Evolutionary conservation across 1,140 invertebrate genomes (phyloP), one percentile per base, ranked within the genome.

Genomic region (Doryteuthis pealeii): DNA sequence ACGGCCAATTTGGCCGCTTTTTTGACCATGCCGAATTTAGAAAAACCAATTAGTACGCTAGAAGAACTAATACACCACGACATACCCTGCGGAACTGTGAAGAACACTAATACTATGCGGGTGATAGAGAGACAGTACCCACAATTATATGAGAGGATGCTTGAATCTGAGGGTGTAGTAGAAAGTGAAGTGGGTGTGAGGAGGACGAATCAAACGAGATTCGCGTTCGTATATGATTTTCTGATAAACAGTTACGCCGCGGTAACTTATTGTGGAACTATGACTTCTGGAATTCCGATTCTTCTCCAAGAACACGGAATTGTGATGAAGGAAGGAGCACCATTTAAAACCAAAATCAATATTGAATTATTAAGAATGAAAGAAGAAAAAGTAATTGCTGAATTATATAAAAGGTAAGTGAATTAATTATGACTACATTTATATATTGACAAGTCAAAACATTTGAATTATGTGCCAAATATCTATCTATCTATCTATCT

Each of bases 1-100:
- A 87, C 86, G 5, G 86, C 85, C 32, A 87, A 87, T 74, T 82
- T 87, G 82, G 86, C 85, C 0, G 85, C 85, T 58, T 87, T 87
- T 72, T 75, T 87, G 35, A 87, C 86, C 26, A 85, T 81, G 28
- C 83, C 82, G 75, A 83, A 82, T 74, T 71, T 85, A 35, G 82
- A 81, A 68, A 73, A 83, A 22, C 82, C 84, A 5, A 76, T 86
- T 30, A 76, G 82, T 26, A 80, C 82, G n/a, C 80, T 85, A 31
- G 84, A 86, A 73, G 79, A 82, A 33, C 71, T 87, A 8, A 76
- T 79, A 18, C 71, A 82, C 10, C 75, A 79, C 35, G 72, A 80
- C 35, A 79, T 82, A 18, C 68, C 77, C 40, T 77, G 81, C 35
- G 80, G 81, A 2, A 84, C 84, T 2, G 80, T 87, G n/a, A 74